Evolutionary conservation across 2,797 vertebrate species (phyloP).

Genomic region (Mormyrus proboscirostris): DNA sequence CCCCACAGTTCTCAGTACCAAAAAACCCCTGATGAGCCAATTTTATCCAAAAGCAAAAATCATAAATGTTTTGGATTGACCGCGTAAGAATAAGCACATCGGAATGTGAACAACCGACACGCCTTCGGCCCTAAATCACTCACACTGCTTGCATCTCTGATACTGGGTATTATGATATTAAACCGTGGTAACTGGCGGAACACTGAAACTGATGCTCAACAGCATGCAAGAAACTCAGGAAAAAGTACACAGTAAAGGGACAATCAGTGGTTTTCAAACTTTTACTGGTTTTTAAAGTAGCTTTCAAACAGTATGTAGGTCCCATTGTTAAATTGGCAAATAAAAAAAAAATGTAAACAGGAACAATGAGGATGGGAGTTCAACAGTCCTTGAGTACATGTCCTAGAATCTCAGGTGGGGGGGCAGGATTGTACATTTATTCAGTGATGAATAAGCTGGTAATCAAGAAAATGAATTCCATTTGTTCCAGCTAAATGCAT

Average conservation of each 20-base stretch:
- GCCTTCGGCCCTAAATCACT: not conserved
- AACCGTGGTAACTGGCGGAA: not conserved
- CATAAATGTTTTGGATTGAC: not conserved
- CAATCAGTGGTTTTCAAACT: slow-evolving; percentile 18
- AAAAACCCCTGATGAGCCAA: not conserved
- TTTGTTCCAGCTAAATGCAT: slow-evolving; percentile 29
- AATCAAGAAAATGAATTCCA: slow-evolving; percentile 37
- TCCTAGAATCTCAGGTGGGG: not conserved
- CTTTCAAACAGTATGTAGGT: slow-evolving; percentile 61
- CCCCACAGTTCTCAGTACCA: not conserved
- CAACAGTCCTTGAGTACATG: slow-evolving; percentile 8
- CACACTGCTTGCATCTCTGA: not conserved
- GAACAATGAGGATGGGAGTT: slow-evolving; percentile 17
- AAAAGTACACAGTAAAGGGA: not conserved
- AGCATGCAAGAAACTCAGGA: not conserved
- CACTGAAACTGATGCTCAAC: not conserved
- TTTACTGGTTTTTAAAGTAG: slow-evolving; percentile 65
- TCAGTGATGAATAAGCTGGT: slow-evolving; percentile 44
- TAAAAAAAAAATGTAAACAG: slow-evolving; percentile 39
- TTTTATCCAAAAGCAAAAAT: not conserved
- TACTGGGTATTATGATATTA: not conserved
- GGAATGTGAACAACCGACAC: not conserved
- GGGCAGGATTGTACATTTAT: slow-evolving; percentile 23
- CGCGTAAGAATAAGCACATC: not conserved
- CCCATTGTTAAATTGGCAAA: slow-evolving; percentile 45